These are phyloP conservation scores for Rhingia campestris DNA, from an alignment of 2,888 invertebrate species.

Conservation along the genomic window DNA sequence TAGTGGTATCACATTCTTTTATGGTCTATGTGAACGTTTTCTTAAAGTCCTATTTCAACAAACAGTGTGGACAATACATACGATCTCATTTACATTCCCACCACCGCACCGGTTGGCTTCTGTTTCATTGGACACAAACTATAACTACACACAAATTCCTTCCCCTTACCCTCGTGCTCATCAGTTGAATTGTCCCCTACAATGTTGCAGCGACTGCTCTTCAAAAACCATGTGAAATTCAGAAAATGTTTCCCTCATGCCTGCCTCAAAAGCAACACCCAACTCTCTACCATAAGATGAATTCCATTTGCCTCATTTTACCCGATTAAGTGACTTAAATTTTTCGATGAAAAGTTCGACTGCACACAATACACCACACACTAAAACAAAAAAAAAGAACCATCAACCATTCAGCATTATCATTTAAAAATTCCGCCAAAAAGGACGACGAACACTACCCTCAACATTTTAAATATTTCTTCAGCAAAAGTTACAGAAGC, in stretches of 20 bases:
- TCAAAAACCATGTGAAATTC: neutral
- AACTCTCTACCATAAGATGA: neutral
- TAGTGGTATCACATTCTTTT: too few relatives aligned
- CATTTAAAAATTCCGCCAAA: slow-evolving; percentile 19
- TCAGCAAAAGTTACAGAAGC: slow-evolving; percentile 70
- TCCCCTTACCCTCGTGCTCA: too few relatives aligned
- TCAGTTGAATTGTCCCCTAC: too few relatives aligned
- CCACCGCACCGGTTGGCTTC: too few relatives aligned
- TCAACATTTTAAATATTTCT: slow-evolving; percentile 62
- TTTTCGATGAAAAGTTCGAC: slow-evolving; percentile 32
- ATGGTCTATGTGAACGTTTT: too few relatives aligned
- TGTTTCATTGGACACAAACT: too few relatives aligned
- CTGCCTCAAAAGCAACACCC: neutral
- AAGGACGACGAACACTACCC: neutral
- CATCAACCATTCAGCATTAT: slow-evolving; percentile 30
- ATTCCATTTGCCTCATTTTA: slow-evolving; percentile 5
- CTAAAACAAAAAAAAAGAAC: slow-evolving; percentile 9
- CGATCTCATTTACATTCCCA: too few relatives aligned
- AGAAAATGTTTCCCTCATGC: neutral
- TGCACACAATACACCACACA: slow-evolving; percentile 4
- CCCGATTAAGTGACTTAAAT: slow-evolving; percentile 38
- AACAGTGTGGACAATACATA: too few relatives aligned
- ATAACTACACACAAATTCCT: too few relatives aligned
- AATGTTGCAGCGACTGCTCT: neutral
- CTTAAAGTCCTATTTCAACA: too few relatives aligned